A percentile compares a stretch with the other conserved stretches of the same genome.
Evolutionary conservation across 2,797 vertebrate genomes (phyloP).

Genomic region (Eidolon dupreanum): DNA sequence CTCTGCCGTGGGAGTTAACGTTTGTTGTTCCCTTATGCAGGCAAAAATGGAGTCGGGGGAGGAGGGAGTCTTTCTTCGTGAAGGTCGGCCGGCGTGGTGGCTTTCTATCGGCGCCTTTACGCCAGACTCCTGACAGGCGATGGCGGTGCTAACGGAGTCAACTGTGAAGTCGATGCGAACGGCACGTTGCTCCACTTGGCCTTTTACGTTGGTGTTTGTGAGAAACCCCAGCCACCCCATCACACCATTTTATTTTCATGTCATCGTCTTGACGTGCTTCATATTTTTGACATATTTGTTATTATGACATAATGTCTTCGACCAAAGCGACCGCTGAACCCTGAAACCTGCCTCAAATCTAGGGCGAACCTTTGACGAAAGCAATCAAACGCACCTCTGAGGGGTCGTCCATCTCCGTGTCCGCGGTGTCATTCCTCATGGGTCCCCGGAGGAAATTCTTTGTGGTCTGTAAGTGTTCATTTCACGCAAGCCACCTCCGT

Average conservation of each 20-base stretch:
- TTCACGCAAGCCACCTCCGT: neutral
- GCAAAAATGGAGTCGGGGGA: neutral
- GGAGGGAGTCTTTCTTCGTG: neutral
- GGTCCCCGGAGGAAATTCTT: neutral
- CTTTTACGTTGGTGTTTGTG: neutral
- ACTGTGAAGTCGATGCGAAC: neutral
- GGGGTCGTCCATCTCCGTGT: fast-evolving
- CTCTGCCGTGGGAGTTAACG: neutral
- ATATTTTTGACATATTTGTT: neutral
- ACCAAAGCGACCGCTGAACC: neutral
- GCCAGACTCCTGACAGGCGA: fast-evolving
- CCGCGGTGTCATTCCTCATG: fast-evolving
- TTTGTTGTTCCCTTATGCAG: neutral
- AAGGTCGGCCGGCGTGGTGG: fast-evolving
- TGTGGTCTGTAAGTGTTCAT: neutral
- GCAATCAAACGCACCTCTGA: neutral
- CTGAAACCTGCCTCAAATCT: neutral
- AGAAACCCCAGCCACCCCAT: neutral
- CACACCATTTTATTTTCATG: neutral
- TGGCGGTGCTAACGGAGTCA: neutral
- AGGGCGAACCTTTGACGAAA: neutral
- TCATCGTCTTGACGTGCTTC: neutral
- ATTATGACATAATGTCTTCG: no score
- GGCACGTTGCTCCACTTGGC: neutral
- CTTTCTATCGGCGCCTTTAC: neutral